Conservation (phyloP, 2,113 vertebrate genomes). For the Eurypyga helias region DNA sequence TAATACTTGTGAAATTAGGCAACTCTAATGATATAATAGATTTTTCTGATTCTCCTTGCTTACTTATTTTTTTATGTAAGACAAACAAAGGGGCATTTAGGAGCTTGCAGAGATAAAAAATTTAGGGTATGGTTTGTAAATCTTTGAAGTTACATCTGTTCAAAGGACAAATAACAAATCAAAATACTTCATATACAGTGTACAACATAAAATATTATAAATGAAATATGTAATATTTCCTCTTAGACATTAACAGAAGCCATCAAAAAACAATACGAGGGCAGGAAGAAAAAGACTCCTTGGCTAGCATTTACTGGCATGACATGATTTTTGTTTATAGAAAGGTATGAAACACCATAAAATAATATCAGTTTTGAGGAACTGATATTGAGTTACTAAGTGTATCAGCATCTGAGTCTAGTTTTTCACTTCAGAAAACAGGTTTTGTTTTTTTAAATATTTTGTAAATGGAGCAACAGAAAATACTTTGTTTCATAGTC, state of each 20-base stretch:
- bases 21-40: neutral
- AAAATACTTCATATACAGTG: neutral
- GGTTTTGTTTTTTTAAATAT: neutral
- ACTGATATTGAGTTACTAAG: neutral
- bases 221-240: neutral
- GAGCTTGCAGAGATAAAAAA: neutral
- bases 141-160: neutral
- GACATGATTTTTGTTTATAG: neutral
- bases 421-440: neutral
- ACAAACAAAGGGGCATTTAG: neutral
- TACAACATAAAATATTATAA: neutral
- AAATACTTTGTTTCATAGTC: neutral
- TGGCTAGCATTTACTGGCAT: neutral
- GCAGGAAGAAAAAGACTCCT: neutral
- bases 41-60: neutral
- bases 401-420: neutral
- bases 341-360: neutral
- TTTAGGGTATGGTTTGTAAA: rapidly evolving
- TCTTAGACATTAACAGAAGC: neutral
- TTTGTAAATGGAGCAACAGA: neutral
- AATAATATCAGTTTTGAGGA: neutral
- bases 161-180: neutral
- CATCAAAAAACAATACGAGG: neutral
- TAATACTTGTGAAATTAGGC: neutral
- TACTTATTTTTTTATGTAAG: neutral